Evolutionary conservation across 2,113 vertebrate genomes (phyloP).

Genomic region (Lepisosteus osseus): DNA sequence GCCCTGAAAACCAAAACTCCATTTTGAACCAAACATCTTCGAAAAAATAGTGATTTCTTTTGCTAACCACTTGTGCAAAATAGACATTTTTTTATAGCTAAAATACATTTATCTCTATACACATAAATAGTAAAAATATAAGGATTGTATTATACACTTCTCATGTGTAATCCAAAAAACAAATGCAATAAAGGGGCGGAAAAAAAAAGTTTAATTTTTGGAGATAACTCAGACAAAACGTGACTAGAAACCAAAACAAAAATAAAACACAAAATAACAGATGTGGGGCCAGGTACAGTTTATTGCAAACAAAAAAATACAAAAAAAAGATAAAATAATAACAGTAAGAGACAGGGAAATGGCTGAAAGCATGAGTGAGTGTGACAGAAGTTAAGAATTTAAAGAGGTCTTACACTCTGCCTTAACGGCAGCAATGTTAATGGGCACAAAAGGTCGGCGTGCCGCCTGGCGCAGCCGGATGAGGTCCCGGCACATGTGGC

Average conservation of each 20-base stretch:
- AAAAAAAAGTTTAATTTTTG: no score
- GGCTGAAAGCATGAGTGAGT: conserved; percentile 68
- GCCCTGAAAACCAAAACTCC: no score
- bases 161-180: no score
- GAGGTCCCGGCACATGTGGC: conserved; percentile 95
- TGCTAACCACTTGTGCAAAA: conserved; percentile 53
- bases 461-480: conserved; percentile 93
- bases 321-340: conserved; percentile 70
- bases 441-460: conserved; percentile 95
- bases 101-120: conserved; percentile 57
- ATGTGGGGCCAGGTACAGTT: conserved; percentile 73
- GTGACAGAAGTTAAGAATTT: conserved; percentile 88
- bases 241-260: conserved; percentile 13
- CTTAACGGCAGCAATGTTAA: conserved; percentile 99
- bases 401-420: conserved; percentile 99
- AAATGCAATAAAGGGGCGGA: no score
- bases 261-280: conserved; percentile 61
- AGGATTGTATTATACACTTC: conserved; percentile 36
- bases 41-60: no score
- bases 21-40: no score
- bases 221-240: no score
- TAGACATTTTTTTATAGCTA: conserved; percentile 50
- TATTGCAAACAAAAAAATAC: conserved; percentile 73
- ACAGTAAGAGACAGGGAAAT: conserved; percentile 53
- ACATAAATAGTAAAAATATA: conserved; percentile 47